These are phyloP conservation scores for Sylvilagus bachmani DNA, from an alignment of 2,113 vertebrate species.

Conservation along the genomic window DNA sequence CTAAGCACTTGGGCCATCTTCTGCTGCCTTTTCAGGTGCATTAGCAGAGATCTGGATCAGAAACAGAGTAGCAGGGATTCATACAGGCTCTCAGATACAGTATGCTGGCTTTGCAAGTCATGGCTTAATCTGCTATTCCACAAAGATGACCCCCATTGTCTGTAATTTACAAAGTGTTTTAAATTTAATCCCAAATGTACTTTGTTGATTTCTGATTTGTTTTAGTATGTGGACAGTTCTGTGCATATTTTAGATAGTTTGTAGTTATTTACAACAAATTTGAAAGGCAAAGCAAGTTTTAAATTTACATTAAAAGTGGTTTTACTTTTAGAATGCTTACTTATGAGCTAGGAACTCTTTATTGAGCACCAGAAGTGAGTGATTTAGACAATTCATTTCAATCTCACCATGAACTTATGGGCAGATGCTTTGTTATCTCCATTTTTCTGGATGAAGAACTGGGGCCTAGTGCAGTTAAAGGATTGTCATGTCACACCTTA, in stretches of 20 bases:
- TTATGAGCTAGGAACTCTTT: not conserved
- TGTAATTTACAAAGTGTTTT: not conserved
- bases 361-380: not conserved
- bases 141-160: too few species aligned
- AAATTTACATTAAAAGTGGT: not conserved
- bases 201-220: not conserved
- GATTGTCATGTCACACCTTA: not conserved
- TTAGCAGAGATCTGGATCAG: too few species aligned
- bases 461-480: not conserved
- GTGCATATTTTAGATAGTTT: not conserved
- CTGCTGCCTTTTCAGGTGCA: too few species aligned
- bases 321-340: not conserved
- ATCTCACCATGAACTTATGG: too few species aligned
- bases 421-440: not conserved
- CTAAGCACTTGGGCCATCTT: too few species aligned
- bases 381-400: not conserved
- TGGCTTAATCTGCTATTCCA: too few species aligned
- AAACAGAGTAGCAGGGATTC: too few species aligned
- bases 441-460: not conserved
- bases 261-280: not conserved
- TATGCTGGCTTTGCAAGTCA: too few species aligned
- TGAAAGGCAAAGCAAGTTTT: not conserved
- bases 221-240: not conserved
- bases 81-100: too few species aligned
- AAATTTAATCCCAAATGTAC: not conserved